Evolutionary conservation across 2,113 vertebrate genomes (phyloP).

Genomic region (Pycnonotus jocosus): DNA sequence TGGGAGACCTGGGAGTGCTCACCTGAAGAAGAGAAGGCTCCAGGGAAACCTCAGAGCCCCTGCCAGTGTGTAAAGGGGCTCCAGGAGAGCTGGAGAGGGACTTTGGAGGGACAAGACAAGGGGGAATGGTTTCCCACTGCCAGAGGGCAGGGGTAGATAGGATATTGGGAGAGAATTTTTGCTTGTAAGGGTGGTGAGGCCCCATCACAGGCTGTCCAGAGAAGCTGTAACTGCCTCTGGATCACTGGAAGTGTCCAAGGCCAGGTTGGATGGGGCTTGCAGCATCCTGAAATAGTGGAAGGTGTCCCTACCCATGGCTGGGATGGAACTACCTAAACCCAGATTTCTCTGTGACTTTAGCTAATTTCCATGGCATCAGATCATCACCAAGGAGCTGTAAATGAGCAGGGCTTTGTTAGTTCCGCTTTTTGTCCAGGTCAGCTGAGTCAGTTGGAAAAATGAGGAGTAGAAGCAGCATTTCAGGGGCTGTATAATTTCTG

Average conservation of each 20-base stretch:
- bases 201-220: neutral
- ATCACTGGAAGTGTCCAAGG: neutral
- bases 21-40: fast-evolving
- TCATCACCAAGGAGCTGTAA: neutral
- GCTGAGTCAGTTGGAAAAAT: neutral
- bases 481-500: neutral
- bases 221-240: neutral
- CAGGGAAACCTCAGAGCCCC: neutral
- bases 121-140: neutral
- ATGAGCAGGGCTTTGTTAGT: neutral
- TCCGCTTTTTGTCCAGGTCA: neutral
- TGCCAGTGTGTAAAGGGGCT: fast-evolving
- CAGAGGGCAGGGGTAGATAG: neutral
- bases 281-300: fast-evolving
- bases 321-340: neutral
- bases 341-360: neutral
- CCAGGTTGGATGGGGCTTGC: fast-evolving
- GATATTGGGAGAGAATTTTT: neutral
- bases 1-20: neutral
- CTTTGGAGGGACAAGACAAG: fast-evolving
- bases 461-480: neutral
- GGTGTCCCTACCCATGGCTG: neutral
- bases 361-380: neutral
- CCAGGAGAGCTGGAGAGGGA: neutral
- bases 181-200: fast-evolving